phyloP scores from a whole-genome alignment of 2,113 vertebrate genomes.

The Lonchura striata region DNA sequence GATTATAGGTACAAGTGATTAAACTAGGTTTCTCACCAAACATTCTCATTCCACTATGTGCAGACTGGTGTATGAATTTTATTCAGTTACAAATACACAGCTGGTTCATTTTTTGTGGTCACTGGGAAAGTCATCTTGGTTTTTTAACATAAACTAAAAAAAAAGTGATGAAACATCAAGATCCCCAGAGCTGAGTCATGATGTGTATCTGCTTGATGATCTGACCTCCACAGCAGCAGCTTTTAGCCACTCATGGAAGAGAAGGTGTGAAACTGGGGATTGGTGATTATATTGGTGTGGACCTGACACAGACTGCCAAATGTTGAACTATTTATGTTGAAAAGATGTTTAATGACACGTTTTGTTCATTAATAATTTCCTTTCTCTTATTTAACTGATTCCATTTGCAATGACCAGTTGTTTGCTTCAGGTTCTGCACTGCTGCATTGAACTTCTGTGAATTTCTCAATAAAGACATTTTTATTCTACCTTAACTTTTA shows the following conservation, averaged over 20 bases:
- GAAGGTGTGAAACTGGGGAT: neutral
- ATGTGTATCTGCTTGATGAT: neutral
- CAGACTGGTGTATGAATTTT: neutral
- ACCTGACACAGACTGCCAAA: rapidly evolving
- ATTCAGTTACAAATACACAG: neutral
- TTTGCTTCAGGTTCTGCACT: neutral
- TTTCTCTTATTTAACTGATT: neutral
- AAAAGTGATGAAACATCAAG: neutral
- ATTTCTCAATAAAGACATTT: neutral
- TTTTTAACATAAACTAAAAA: neutral
- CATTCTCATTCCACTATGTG: neutral
- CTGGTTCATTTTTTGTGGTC: neutral
- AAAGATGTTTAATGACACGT: neutral
- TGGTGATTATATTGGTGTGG: neutral
- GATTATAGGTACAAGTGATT: neutral
- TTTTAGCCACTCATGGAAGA: neutral
- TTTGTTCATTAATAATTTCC: neutral
- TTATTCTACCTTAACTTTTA: neutral
- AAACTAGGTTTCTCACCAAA: neutral
- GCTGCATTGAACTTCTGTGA: neutral
- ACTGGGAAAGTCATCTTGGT: neutral
- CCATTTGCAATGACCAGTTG: neutral
- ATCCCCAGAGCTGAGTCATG: neutral
- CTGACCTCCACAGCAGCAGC: neutral
- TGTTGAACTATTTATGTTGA: neutral